Percentiles rank a stretch among this genome's conserved stretches.
Evolutionary conservation across 2,113 vertebrate species (phyloP).

Genomic region (Leucoraja erinaceus): DNA sequence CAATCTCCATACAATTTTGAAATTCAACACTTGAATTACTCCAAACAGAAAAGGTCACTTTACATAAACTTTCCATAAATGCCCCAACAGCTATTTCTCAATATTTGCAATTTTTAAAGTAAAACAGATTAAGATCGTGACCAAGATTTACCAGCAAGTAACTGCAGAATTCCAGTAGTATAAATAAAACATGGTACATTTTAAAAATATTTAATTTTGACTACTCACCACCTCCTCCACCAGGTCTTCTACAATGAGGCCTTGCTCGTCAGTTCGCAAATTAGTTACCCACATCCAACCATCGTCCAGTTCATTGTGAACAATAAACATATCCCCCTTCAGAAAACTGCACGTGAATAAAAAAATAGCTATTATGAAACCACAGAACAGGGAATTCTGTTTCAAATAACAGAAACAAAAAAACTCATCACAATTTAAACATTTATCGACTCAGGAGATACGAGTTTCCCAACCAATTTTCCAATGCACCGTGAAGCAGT

Average conservation of each 20-base stretch:
- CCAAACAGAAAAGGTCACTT: neutral
- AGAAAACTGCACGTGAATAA: conserved; percentile 70
- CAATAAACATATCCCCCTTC: conserved; percentile 99
- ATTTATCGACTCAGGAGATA: neutral
- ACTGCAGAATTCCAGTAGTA: neutral
- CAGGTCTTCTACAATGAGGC: conserved; percentile 93
- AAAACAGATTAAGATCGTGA: neutral
- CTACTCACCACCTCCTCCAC: conserved; percentile 92
- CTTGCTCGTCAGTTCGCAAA: conserved; percentile 90
- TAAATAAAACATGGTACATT: neutral
- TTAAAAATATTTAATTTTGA: neutral
- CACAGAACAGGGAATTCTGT: neutral
- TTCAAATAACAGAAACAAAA: neutral
- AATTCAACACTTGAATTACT: neutral
- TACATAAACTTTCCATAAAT: neutral
- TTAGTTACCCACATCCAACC: conserved; percentile 99
- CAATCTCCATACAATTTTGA: neutral
- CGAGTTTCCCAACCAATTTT: neutral
- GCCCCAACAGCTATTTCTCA: neutral
- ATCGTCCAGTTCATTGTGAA: conserved; percentile 96
- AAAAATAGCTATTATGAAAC: conserved; percentile 39
- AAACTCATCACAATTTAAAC: neutral
- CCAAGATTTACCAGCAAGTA: too few species aligned
- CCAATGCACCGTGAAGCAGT: neutral
- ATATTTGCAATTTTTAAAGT: neutral